Evolutionary conservation across 2,888 invertebrate species (phyloP), one percentile per base, ranked within the genome.

Genomic region (Drosophila meridiana): DNA sequence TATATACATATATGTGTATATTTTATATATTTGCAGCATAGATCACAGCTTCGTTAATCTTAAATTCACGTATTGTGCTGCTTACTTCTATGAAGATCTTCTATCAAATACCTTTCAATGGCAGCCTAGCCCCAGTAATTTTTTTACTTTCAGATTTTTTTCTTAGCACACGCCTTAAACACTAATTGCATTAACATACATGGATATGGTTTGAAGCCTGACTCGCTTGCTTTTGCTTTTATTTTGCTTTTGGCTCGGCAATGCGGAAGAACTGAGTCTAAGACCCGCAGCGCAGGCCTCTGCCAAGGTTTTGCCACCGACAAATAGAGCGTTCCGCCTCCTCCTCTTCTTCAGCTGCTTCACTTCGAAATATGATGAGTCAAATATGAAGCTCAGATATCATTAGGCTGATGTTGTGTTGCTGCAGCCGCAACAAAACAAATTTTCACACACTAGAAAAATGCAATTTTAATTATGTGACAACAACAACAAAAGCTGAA

Each of bases 401-500:
- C 26, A 26, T 52, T 20, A 36, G 52, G 50, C 50, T 30, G 9
- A 36, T 26, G 36, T 20, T 20, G 20, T 20, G 20, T 2, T 34
- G 56, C 53, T 65, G 62, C 82, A 62, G 36, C 73, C 73, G 68
- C 64, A 69, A 65, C 75, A 11, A 61, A 66, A 30, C 58, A 40
- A 57, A 60, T 82, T 82, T 80, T 65, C 80, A 59, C 76, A 82
- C 62, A 52, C 38, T 67, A 53, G 58, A 65, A 70, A 83, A 73
- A 79, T 79, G 83, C 82, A 87, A 79, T 82, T 87, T 76, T 73
- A 76, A 87, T 86, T 82, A 71, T 83, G 87, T 63, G 76, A 69
- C 42, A 55, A 53, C 50, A 56, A 40, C 45, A 63, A 43, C 64
- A 62, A 61, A 57, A 60, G 26, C 52, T 28, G 6, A 26, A 43